A percentile compares a stretch with the other conserved stretches of the same genome.
Evolutionary conservation across 2,888 invertebrate species (phyloP).

Genomic region (Synanthedon tipuliformis): DNA sequence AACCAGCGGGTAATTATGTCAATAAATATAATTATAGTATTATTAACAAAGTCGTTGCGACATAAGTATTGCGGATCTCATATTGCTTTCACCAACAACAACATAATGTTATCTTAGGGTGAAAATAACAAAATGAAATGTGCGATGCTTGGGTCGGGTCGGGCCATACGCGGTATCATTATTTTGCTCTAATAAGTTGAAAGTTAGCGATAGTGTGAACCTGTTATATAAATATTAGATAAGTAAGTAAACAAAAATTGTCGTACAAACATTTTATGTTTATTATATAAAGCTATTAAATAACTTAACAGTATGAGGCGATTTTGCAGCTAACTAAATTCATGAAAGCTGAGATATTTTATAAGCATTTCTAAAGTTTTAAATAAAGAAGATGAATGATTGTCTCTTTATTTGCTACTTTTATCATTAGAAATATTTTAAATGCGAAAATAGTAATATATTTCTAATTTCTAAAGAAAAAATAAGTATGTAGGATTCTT

Average conservation of each 20-base stretch:
- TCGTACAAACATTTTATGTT: no score
- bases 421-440: no score
- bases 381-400: no score
- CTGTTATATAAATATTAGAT: neutral
- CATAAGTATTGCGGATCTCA: neutral
- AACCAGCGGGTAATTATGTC: neutral
- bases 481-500: no score
- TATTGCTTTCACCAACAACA: constrained; percentile 13
- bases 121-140: constrained; percentile 20
- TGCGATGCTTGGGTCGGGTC: constrained; percentile 8
- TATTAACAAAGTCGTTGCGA: neutral
- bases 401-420: no score
- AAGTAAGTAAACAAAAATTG: neutral
- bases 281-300: no score
- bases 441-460: no score
- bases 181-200: constrained; percentile 2
- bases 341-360: no score
- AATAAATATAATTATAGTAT: neutral
- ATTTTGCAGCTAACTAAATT: no score
- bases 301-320: no score
- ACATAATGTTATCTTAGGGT: constrained; percentile 16
- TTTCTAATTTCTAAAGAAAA: no score
- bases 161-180: constrained; percentile 3
- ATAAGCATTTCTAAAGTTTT: no score
- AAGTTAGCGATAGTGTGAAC: neutral